These are phyloP conservation scores for Acleris emargana DNA, from an alignment of 2,888 invertebrate genomes.

Conservation along the genomic window DNA sequence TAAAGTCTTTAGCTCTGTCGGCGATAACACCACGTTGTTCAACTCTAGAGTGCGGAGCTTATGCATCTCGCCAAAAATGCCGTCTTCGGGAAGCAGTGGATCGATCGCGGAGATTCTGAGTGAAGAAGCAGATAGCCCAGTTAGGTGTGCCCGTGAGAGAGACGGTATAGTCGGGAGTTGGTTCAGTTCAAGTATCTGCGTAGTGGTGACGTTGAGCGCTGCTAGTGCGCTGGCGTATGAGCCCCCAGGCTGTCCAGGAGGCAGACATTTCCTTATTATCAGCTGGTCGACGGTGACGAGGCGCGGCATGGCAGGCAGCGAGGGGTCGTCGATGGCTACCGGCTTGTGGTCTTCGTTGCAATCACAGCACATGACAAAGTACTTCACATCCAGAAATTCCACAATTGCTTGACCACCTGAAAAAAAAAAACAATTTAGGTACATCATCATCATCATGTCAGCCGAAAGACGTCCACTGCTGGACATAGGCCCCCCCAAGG, in stretches of 20 bases:
- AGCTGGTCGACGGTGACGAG: neutral
- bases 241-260: constrained; percentile 2
- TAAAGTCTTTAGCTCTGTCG: neutral
- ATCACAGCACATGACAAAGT: constrained; percentile 13
- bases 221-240: constrained; percentile 10
- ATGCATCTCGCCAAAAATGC: constrained; percentile 4
- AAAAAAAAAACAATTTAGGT: too few species aligned
- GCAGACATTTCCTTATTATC: constrained; percentile 10
- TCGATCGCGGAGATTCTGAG: constrained; percentile 1
- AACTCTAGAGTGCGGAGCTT: neutral
- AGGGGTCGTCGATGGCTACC: constrained; percentile 14
- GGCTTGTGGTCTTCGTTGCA: neutral
- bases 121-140: neutral
- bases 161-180: constrained; percentile 1
- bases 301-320: constrained; percentile 12
- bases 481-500: too few species aligned
- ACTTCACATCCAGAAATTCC: neutral
- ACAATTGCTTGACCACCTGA: constrained; percentile 5
- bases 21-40: neutral
- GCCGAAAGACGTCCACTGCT: too few species aligned
- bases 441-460: too few species aligned
- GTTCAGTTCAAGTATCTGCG: neutral
- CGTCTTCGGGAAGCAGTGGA: neutral
- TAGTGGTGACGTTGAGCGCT: constrained; percentile 15
- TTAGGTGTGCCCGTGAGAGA: constrained; percentile 1